Conservation (phyloP, 1,140 invertebrate species). For the Lamellibrachia luymesi region DNA sequence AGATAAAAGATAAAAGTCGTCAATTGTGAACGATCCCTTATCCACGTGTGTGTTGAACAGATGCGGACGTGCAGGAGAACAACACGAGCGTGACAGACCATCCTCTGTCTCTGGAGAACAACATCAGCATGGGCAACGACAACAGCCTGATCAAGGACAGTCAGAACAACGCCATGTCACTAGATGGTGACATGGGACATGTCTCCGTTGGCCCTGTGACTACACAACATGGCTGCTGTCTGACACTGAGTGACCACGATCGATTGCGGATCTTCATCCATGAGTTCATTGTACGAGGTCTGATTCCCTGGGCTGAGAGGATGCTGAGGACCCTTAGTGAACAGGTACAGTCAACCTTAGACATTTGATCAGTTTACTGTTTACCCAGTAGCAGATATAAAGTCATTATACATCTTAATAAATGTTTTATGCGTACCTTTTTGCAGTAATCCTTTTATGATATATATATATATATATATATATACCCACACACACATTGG, state of each 20-base stretch:
- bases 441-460: too few relatives aligned
- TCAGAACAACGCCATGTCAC: constrained; percentile 12
- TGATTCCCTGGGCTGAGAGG: constrained; percentile 87
- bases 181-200: background rate
- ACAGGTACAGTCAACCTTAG: constrained; percentile 62
- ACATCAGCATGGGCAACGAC: background rate
- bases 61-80: background rate
- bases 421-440: too few relatives aligned
- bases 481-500: too few relatives aligned
- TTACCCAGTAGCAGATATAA: too few relatives aligned
- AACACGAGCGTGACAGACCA: constrained; percentile 38
- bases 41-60: background rate
- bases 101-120: constrained; percentile 36
- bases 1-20: too few relatives aligned
- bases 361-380: too few relatives aligned
- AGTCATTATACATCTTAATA: too few relatives aligned
- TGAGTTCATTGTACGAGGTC: constrained; percentile 81
- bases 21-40: background rate
- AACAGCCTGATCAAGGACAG: constrained; percentile 8
- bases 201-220: background rate
- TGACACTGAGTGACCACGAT: constrained; percentile 77
- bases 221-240: constrained; percentile 65
- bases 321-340: constrained; percentile 82
- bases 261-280: constrained; percentile 79
- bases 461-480: too few relatives aligned